A percentile compares a stretch with the other conserved stretches of the same genome.
Conservation (phyloP, 2,113 vertebrate species). For the Phrynocephalus versicolor region DNA sequence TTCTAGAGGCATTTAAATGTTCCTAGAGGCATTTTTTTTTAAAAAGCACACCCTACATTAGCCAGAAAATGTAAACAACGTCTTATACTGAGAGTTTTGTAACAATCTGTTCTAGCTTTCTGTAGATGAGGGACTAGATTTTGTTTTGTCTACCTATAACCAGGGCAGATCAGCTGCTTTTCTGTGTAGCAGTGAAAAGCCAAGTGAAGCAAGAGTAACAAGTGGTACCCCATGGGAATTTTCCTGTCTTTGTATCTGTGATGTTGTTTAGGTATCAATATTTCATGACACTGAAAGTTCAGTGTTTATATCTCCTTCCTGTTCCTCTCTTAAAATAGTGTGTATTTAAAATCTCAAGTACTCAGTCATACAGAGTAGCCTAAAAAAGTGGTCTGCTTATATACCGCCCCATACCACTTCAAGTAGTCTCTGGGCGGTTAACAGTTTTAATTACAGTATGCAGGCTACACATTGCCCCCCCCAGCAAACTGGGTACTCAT, state of each 20-base stretch:
- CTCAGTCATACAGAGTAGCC: not conserved
- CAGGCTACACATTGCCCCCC: too few relatives aligned
- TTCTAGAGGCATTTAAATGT: not conserved
- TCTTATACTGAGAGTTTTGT: not conserved
- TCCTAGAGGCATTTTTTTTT: not conserved
- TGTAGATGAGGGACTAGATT: not conserved
- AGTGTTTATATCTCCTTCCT: not conserved
- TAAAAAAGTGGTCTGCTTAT: too few relatives aligned
- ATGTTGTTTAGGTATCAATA: not conserved
- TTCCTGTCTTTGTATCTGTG: not conserved
- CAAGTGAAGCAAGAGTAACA: not conserved
- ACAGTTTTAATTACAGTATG: too few relatives aligned
- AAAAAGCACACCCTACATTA: not conserved
- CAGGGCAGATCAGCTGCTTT: not conserved
- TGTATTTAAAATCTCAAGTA: not conserved
- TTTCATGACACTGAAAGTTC: conserved; percentile 20
- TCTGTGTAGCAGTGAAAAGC: not conserved
- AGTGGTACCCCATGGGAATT: not conserved
- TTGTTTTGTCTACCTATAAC: not conserved
- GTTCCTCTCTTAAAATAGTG: not conserved
- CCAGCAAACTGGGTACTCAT: too few relatives aligned
- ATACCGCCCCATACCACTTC: too few relatives aligned
- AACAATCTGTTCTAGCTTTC: not conserved
- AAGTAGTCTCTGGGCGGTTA: too few relatives aligned
- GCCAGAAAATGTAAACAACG: not conserved